A percentile compares a stretch with the other conserved stretches of the same genome.
phyloP scores from a whole-genome alignment of 2,888 invertebrate genomes.

The Drosophila tanythrix region DNA sequence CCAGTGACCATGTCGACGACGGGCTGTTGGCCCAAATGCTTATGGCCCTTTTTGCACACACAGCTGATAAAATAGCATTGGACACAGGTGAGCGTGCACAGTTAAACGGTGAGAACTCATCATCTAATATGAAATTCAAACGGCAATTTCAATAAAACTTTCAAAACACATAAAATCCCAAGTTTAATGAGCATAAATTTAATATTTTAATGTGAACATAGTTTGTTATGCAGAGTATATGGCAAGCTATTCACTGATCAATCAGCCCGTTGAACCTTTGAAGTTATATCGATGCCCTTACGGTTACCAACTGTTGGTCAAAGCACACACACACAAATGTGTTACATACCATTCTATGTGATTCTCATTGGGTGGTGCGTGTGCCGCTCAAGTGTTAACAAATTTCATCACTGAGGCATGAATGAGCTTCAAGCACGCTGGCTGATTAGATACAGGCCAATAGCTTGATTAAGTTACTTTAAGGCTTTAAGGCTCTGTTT shows the following conservation, averaged over 20 bases:
- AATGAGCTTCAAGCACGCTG: conserved; percentile 66
- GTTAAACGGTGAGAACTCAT: conserved; percentile 8
- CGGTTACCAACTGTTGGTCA: conserved; percentile 23
- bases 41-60: conserved; percentile 59
- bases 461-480: conserved; percentile 29
- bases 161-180: conserved; percentile 6
- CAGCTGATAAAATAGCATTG: conserved; percentile 45
- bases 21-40: conserved; percentile 67
- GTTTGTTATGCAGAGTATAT: conserved; percentile 4
- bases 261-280: conserved; percentile 29
- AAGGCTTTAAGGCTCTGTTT: conserved; percentile 50
- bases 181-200: conserved; percentile 3
- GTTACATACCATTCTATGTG: conserved; percentile 8
- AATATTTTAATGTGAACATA: background rate
- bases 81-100: conserved; percentile 45
- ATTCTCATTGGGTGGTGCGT: conserved; percentile 40
- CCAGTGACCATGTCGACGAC: conserved; percentile 55
- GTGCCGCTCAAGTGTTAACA: conserved; percentile 72
- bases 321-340: background rate
- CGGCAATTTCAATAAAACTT: conserved; percentile 28
- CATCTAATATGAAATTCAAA: conserved; percentile 27
- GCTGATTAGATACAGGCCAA: conserved; percentile 64
- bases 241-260: background rate
- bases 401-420: conserved; percentile 77
- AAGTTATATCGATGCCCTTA: conserved; percentile 22